phyloP scores from a whole-genome alignment of 2,888 invertebrate species.

The Drosophila maculinotata region DNA sequence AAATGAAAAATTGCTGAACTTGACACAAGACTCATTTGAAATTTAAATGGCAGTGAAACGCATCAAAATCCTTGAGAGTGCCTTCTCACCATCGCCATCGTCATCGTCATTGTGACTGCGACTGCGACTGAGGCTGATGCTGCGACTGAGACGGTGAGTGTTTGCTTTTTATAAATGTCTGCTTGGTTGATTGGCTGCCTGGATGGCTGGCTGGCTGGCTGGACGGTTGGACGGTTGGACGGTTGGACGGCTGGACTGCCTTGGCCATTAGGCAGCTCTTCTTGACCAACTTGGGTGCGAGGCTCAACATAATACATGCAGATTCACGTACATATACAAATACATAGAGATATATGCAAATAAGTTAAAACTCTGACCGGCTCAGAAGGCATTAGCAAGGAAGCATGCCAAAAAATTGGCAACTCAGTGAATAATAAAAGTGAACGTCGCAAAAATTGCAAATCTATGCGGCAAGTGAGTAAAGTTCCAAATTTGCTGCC shows the following conservation, averaged over 20 bases:
- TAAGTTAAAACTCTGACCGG: conserved; percentile 11
- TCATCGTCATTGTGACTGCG: neutral
- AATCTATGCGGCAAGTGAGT: conserved; percentile 3
- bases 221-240: too few species aligned
- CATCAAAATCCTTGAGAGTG: conserved; percentile 6
- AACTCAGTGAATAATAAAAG: conserved; percentile 16
- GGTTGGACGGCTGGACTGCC: too few species aligned
- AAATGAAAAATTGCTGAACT: conserved; percentile 64
- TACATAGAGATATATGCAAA: too few species aligned
- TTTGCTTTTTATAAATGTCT: conserved; percentile 55
- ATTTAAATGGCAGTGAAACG: conserved; percentile 50
- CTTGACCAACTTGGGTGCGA: conserved; percentile 3
- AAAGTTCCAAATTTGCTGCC: neutral
- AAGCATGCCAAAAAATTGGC: conserved; percentile 9
- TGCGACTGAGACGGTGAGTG: conserved; percentile 12
- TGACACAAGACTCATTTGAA: conserved; percentile 66
- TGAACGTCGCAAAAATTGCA: conserved; percentile 12
- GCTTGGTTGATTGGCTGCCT: conserved; percentile 55
- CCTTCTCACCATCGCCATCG: neutral
- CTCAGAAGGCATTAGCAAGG: neutral
- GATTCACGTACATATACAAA: conserved; percentile 11
- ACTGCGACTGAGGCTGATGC: neutral
- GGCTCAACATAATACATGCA: conserved; percentile 10
- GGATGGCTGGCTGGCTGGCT: conserved; percentile 56
- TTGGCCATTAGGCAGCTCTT: conserved; percentile 48